Evolutionary conservation across 2,888 invertebrate species (phyloP), one percentile per base, ranked within the genome.

Genomic region (Antheraea yamamai): DNA sequence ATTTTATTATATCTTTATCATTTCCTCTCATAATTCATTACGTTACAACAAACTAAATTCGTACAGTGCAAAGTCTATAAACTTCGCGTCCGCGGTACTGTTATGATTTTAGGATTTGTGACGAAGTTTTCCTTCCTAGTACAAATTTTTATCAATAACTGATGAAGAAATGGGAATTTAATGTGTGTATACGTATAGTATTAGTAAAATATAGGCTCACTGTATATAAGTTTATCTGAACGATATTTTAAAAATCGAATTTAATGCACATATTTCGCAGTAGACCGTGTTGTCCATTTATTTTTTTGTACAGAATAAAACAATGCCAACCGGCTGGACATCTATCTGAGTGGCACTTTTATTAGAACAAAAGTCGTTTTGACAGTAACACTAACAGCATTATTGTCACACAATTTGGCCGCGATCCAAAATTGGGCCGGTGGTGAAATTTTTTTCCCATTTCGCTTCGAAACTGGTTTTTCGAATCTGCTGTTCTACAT

Each of bases 341-440:
- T 74, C 74, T 61, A 72, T 71, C 58, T 72, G 75, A 76, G 76
- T 80, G 84, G 80, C 83, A 81, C 81, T 85, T 84, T 84, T 84
- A 86, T 83, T 79, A 80, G 80, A 81, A 79, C 61, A 75, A 74
- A 78, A 79, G 81, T 82, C 83, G 83, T 82, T 88, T 85, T 88
- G 88, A 89, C 87, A 82, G 82, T 79, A 74, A 79, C 81, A 81
- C 85, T 88, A 89, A 88, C 87, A 81, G 85, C 81, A 85, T 89
- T 88, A 90, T 87, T 86, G 87, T 85, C 88, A 87, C 87, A 84
- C 84, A 84, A 87, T 89, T 90, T 89, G 89, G 89, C 87, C 74
- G 58, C 66, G 73, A 76, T 83, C 89, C 89, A 89, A 83, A 78
- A 78, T 73, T 79, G 78, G 80, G 81, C 77, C 66, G 72, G 75